Evolutionary conservation across 2,888 invertebrate genomes (phyloP), one percentile per base, ranked within the genome.

Genomic region (Ecdyonurus torrentis): DNA sequence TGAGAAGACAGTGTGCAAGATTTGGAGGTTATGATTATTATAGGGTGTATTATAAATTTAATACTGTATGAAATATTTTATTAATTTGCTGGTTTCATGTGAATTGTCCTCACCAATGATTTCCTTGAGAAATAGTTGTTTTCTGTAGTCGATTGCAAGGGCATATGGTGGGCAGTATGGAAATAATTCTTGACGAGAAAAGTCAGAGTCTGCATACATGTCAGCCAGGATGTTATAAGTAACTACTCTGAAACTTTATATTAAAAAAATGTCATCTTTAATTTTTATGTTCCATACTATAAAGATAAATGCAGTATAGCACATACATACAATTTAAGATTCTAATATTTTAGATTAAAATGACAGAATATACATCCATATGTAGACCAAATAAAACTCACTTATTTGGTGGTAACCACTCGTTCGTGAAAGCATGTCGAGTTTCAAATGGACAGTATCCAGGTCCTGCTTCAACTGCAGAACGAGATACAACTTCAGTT

Each of bases 181-280:
- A 75, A 87, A 89, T 1, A 96, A 77, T 61, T 81, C 79, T 61
- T 78, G 81, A 70, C 87, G 79, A 0, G 89, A 83, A 71, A 80
- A 83, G 66, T 90, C 90, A 1, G 91, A 87, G 73, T 93, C 91
- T 65, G 93, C 87, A 74, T 96, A 98, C 24, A 89, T 74, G 76
- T 94, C 91, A 2, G 97, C 96, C 68, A 98, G 77, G 68, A 96
- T 85, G 73, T 97, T 97, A 72, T 97, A 97, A 0, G 86, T 83
- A 2, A 92, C 82, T 65, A 94, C 82, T 60, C 97, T 81, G 70
- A 92, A 84, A 70, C 85, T 86, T 72, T 67, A 79, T 77, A 66
- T 65, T 15, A 60, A 62, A 66, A 70, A 63, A 61, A 67, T 58
- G 55, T 62, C 25, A 22, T 37, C n/a, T n/a, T n/a, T n/a, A n/a